Conservation (phyloP, 2,888 invertebrate species). For the Drosophila paranaensis region DNA sequence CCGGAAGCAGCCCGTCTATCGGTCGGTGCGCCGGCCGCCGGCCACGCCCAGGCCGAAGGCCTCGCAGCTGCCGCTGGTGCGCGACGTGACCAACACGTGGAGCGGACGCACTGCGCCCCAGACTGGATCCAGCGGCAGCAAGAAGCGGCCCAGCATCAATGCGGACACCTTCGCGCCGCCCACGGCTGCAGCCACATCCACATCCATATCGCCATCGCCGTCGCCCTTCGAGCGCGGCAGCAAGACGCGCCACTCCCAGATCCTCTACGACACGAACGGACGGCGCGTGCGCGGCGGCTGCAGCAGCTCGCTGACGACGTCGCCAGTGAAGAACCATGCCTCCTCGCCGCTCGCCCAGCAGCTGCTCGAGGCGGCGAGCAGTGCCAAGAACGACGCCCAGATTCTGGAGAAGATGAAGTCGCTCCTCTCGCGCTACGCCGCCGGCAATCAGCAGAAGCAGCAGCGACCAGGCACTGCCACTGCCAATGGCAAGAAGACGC, state of each 20-base stretch:
- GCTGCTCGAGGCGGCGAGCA: slow-evolving; percentile 89
- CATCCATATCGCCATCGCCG: slow-evolving; percentile 11
- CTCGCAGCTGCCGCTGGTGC: slow-evolving; percentile 72
- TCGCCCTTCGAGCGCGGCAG: slow-evolving; percentile 85
- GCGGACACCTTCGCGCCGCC: slow-evolving; percentile 87
- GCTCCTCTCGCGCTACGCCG: slow-evolving; percentile 87
- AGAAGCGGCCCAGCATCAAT: slow-evolving; percentile 86
- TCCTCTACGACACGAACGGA: slow-evolving; percentile 85
- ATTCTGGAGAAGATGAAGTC: slow-evolving; percentile 91
- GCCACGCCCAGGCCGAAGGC: slow-evolving; percentile 32
- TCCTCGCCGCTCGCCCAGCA: slow-evolving; percentile 89
- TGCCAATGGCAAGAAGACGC: slow-evolving; percentile 82
- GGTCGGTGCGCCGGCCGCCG: slow-evolving; percentile 84
- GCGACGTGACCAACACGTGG: slow-evolving; percentile 90
- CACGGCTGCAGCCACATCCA: neutral
- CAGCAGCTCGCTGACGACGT: slow-evolving; percentile 83
- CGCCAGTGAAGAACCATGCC: slow-evolving; percentile 87
- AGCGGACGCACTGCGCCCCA: slow-evolving; percentile 86
- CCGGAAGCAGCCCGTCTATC: slow-evolving; percentile 83
- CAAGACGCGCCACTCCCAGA: slow-evolving; percentile 82
- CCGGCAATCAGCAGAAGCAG: slow-evolving; percentile 68
- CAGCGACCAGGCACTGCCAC: slow-evolving; percentile 12
- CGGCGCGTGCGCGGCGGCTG: slow-evolving; percentile 84
- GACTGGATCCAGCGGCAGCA: slow-evolving; percentile 71
- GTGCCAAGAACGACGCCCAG: slow-evolving; percentile 89